Evolutionary conservation across 2,888 invertebrate genomes (phyloP), one percentile per base, ranked within the genome.

Genomic region (Scelioninae gen. 2): DNA sequence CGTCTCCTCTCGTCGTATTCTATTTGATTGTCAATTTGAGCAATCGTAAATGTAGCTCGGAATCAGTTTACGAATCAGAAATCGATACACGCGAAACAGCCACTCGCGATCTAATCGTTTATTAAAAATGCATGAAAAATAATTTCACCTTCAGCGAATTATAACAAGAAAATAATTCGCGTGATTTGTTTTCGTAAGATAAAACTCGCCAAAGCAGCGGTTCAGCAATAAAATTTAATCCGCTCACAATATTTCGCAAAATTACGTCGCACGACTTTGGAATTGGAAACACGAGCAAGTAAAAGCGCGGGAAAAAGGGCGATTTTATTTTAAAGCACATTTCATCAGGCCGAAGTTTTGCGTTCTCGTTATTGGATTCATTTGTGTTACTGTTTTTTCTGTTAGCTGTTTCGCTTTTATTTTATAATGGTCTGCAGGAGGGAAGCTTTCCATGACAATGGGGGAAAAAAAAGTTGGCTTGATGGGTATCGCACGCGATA

Each of bases 401-500:
- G 33, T 50, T 43, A 19, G 13, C 6, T 15, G 61, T 67, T 69
- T 69, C 55, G 41, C 48, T 53, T 70, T 55, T 48, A 68, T 64
- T 71, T 58, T 60, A 63, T 71, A 71, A 74, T 71, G 39, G 63
- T 52, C 53, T 46, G 48, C 55, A 53, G 53, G 50, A 28, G 58
- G 53, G 68, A 68, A 68, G 63, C 68, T 55, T 68, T 74, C 58
- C 58, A 61, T 74, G 64, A 74, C 63, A 68, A 67, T 65, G 67
- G 67, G 33, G 64, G 69, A 69, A 45, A 69, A 68, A 72, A 69
- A 45, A 69, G 60, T 48, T 64, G 65, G 60, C 68, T 55, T 55
- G 68, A 75, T 75, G 68, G 53, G 64, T 76, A 77, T 77, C 77
- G 69, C 74, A 74, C 71, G 71, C 77, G 64, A 73, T 67, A 57